Evolutionary conservation across 2,888 invertebrate species (phyloP).

Genomic region (Drosophila colorata): DNA sequence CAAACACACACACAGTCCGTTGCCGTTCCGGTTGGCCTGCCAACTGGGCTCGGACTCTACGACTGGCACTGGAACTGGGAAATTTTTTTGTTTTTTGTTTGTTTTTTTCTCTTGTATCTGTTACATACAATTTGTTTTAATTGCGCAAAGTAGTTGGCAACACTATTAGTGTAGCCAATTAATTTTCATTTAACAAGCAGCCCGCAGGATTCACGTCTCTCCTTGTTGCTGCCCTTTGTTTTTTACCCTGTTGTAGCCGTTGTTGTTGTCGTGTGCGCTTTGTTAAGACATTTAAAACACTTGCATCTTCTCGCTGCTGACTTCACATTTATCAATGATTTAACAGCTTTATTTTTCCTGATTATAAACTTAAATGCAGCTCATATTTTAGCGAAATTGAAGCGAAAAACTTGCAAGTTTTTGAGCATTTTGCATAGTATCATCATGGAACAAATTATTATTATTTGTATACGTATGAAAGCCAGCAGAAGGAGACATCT

Average conservation of each 20-base stretch:
- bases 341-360: slow-evolving; percentile 38
- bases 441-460: too few species aligned
- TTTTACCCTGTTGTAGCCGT: slow-evolving; percentile 16
- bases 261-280: slow-evolving; percentile 32
- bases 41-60: slow-evolving; percentile 32
- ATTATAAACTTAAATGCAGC: slow-evolving; percentile 43
- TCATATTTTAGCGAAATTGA: slow-evolving; percentile 17
- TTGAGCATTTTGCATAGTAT: not conserved
- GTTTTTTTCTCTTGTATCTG: slow-evolving; percentile 61
- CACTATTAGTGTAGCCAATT: slow-evolving; percentile 74
- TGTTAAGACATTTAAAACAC: slow-evolving; percentile 60
- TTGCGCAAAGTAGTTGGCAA: slow-evolving; percentile 79
- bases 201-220: slow-evolving; percentile 59
- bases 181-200: slow-evolving; percentile 75
- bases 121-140: slow-evolving; percentile 81
- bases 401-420: not conserved
- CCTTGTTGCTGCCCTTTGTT: slow-evolving; percentile 18
- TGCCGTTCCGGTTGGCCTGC: slow-evolving; percentile 37
- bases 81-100: slow-evolving; percentile 7
- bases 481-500: too few species aligned
- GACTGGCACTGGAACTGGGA: slow-evolving; percentile 31
- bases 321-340: slow-evolving; percentile 65
- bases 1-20: slow-evolving; percentile 3
- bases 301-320: slow-evolving; percentile 21
- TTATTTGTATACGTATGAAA: too few species aligned